Conservation (phyloP, 2,797 vertebrate genomes). For the Alfaro cultratus region DNA sequence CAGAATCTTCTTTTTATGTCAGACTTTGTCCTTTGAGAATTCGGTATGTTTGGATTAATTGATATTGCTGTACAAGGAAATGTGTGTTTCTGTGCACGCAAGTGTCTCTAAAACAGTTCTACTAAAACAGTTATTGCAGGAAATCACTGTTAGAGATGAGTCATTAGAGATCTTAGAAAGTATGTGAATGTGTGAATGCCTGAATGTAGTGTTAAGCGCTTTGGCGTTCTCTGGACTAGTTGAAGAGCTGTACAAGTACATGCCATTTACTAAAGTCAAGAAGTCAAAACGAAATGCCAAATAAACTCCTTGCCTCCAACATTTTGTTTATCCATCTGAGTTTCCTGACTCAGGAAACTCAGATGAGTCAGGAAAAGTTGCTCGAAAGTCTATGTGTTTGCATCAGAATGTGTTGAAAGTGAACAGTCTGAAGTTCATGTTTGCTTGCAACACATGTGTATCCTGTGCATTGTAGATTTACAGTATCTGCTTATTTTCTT, state of each 20-base stretch:
- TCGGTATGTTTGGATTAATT: background rate
- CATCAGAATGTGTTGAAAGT: conserved; percentile 20
- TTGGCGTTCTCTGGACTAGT: background rate
- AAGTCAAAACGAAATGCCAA: conserved; percentile 61
- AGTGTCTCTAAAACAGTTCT: conserved; percentile 27
- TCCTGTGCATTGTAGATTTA: conserved; percentile 29
- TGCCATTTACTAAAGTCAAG: conserved; percentile 8
- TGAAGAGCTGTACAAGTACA: background rate
- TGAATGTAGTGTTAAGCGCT: background rate
- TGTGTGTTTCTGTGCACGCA: background rate
- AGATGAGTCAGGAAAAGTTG: too few relatives aligned
- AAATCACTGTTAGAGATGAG: conserved; percentile 60
- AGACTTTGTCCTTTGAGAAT: background rate
- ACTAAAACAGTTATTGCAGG: conserved; percentile 69
- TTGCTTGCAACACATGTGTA: conserved; percentile 31
- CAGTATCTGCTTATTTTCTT: conserved; percentile 33
- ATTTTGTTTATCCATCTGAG: conserved; percentile 72
- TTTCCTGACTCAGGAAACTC: too few relatives aligned
- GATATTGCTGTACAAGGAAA: background rate
- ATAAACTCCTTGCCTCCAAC: conserved; percentile 72
- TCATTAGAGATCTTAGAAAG: conserved; percentile 52
- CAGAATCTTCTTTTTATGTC: background rate
- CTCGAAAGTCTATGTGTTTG: conserved; percentile 31
- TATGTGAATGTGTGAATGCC: background rate
- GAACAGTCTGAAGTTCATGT: conserved; percentile 21